Percentiles rank a stretch among this genome's conserved stretches.
These are phyloP conservation scores for Lutjanus erythropterus DNA, from an alignment of 2,113 vertebrate genomes.

Conservation along the genomic window DNA sequence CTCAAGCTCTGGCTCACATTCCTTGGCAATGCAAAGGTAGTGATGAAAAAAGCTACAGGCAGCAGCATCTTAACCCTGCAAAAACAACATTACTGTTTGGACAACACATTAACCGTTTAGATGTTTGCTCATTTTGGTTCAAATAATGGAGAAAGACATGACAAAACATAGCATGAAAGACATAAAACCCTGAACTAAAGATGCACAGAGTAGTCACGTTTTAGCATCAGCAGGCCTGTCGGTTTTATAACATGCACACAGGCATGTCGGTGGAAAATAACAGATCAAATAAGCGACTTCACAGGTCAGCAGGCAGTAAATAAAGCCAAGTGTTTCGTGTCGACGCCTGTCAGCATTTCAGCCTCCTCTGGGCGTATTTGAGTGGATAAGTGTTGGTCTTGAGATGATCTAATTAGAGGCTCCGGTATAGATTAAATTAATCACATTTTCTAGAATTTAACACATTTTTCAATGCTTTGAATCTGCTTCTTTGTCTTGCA, in stretches of 20 bases:
- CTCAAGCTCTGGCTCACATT: slow-evolving; percentile 24
- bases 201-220: background rate
- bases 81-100: background rate
- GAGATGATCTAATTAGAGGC: too few species aligned
- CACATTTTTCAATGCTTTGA: background rate
- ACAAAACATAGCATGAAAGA: background rate
- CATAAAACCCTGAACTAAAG: background rate
- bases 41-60: background rate
- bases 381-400: background rate
- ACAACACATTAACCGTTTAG: background rate
- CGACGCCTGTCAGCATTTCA: background rate
- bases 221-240: slow-evolving; percentile 15
- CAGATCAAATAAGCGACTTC: slow-evolving; percentile 45
- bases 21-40: slow-evolving; percentile 10
- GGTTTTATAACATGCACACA: slow-evolving; percentile 21
- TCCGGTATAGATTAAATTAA: background rate
- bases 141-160: background rate
- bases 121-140: background rate
- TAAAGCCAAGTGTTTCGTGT: slow-evolving; percentile 25
- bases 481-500: background rate
- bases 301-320: slow-evolving; percentile 49
- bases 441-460: too few species aligned
- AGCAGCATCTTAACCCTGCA: slow-evolving; percentile 1
- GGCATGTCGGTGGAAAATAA: slow-evolving; percentile 41
- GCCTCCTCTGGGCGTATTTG: background rate